A percentile compares a stretch with the other conserved stretches of the same genome.
Conservation (phyloP, 1,140 invertebrate species). For the Melanaphis sacchari region DNA sequence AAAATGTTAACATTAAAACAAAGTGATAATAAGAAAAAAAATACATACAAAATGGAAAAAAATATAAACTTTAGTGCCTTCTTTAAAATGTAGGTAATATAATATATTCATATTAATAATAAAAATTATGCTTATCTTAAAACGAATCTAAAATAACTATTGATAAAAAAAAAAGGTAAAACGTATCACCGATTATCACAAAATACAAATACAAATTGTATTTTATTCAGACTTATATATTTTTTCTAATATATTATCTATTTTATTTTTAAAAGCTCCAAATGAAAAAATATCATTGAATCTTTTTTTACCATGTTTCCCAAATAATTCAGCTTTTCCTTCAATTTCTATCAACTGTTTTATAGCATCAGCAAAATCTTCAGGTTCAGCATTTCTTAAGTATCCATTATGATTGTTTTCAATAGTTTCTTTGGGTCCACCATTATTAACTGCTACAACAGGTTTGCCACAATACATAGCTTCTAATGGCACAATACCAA, state of each 20-base stretch:
- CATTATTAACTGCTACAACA: slow-evolving; percentile 93
- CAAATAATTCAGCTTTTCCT: slow-evolving; percentile 70
- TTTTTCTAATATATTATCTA: slow-evolving; percentile 71
- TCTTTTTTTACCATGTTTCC: slow-evolving; percentile 73
- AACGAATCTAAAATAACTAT: background rate
- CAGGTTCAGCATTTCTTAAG: slow-evolving; percentile 74
- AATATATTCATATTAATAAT: background rate
- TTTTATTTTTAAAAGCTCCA: slow-evolving; percentile 74
- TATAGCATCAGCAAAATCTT: slow-evolving; percentile 83
- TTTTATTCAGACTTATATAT: slow-evolving; percentile 55
- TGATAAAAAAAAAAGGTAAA: background rate
- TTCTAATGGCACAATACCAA: slow-evolving; percentile 99
- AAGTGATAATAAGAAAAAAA: no score
- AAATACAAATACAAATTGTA: background rate
- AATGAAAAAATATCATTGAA: slow-evolving; percentile 83
- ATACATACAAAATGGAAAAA: background rate
- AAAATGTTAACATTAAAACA: no score
- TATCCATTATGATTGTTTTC: slow-evolving; percentile 88
- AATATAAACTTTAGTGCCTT: background rate
- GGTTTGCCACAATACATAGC: slow-evolving; percentile 94
- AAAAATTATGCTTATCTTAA: background rate
- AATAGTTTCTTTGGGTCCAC: slow-evolving; percentile 95
- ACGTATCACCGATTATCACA: background rate
- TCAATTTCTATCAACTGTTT: slow-evolving; percentile 64
- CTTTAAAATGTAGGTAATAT: background rate